Conservation (phyloP, 53 echinoderm and acorn worm genomes). For the Luidia sarsii region DNA sequence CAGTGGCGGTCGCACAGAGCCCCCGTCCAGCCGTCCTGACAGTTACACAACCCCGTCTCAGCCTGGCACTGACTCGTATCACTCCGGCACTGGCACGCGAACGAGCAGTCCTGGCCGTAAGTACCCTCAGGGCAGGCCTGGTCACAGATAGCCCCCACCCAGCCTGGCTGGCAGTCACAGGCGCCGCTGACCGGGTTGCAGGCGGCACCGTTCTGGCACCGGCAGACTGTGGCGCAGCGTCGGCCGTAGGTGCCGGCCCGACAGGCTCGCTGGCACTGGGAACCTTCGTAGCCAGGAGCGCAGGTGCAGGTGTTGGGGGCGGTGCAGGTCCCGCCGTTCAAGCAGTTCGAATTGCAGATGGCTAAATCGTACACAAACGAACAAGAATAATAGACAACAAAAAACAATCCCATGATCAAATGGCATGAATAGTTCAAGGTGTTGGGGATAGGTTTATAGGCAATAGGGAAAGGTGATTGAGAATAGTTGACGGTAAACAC, state of each 20-base stretch:
- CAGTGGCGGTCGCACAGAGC: constrained; percentile 55
- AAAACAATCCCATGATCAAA: too few relatives aligned
- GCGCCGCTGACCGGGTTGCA: constrained; percentile 56
- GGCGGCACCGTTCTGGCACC: constrained; percentile 52
- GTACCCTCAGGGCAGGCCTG: constrained; percentile 41
- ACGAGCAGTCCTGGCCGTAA: constrained; percentile 64
- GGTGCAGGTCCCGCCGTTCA: constrained; percentile 51
- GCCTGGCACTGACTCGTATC: constrained; percentile 64
- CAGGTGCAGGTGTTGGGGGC: constrained; percentile 69
- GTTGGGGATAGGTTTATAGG: too few relatives aligned
- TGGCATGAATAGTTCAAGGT: too few relatives aligned
- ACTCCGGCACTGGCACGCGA: constrained; percentile 68
- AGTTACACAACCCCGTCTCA: constrained; percentile 73
- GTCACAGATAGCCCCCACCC: constrained; percentile 45
- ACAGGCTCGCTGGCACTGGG: constrained; percentile 53
- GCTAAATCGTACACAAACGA: too few relatives aligned
- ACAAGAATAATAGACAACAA: background rate
- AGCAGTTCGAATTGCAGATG: constrained; percentile 67
- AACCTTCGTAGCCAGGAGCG: constrained; percentile 65
- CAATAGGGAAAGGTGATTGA: too few relatives aligned
- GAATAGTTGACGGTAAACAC: too few relatives aligned
- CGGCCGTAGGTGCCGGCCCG: constrained; percentile 45
- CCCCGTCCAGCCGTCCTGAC: constrained; percentile 79
- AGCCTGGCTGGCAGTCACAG: constrained; percentile 56
- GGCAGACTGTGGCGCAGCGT: constrained; percentile 44